phyloP scores from a whole-genome alignment of 2,797 vertebrate genomes.

The Poeciliopsis gracilis region DNA sequence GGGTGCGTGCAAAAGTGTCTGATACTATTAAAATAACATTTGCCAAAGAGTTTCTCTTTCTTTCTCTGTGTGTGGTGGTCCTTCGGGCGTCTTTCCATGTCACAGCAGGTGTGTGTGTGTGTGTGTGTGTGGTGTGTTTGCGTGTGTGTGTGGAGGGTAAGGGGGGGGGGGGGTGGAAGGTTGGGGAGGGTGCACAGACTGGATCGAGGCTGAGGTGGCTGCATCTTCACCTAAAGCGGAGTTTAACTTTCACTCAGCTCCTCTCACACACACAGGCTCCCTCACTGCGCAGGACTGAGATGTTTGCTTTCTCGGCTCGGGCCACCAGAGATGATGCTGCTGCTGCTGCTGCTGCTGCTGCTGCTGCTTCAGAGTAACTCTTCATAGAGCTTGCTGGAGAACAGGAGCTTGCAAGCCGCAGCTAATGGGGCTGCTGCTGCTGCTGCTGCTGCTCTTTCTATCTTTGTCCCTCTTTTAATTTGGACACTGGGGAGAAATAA shows the following conservation, averaged over 20 bases:
- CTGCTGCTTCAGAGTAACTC: constrained; percentile 52
- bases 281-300: constrained; percentile 63
- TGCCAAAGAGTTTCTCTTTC: constrained; percentile 6
- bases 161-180: constrained; percentile 50
- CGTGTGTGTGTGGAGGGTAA: constrained; percentile 16
- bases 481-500: constrained; percentile 73
- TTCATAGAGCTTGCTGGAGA: constrained; percentile 56
- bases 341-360: constrained; percentile 38
- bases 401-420: constrained; percentile 50
- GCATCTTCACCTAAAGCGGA: constrained; percentile 73
- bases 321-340: constrained; percentile 56
- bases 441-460: constrained; percentile 58
- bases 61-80: constrained; percentile 17
- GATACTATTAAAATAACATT: constrained; percentile 1
- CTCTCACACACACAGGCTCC: constrained; percentile 58
- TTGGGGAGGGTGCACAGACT: constrained; percentile 68
- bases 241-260: constrained; percentile 66
- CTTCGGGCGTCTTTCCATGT: constrained; percentile 64
- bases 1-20: background rate
- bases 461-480: constrained; percentile 74
- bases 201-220: constrained; percentile 66
- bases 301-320: constrained; percentile 54
- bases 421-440: constrained; percentile 51
- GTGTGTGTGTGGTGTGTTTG: background rate
- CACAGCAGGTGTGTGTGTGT: constrained; percentile 74